These are phyloP conservation scores for Phyllotis vaccarum DNA, from an alignment of 2,797 vertebrate genomes.

Conservation along the genomic window DNA sequence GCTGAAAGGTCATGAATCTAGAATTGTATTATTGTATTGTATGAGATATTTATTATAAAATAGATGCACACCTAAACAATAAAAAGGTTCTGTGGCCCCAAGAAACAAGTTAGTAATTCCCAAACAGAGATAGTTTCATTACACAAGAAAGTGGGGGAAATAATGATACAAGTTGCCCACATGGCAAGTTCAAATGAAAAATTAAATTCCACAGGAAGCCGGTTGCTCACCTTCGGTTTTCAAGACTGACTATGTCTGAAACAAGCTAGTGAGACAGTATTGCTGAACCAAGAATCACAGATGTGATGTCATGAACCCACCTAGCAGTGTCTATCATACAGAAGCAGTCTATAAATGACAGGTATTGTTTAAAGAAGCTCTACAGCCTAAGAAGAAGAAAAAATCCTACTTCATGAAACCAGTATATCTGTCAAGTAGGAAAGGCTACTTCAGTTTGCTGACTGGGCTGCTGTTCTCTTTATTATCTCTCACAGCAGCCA, in stretches of 20 bases:
- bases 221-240: not conserved
- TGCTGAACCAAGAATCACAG: not conserved
- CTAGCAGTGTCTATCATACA: not conserved
- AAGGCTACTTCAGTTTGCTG: not conserved
- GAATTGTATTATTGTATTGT: not conserved
- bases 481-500: not conserved
- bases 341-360: not conserved
- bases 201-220: not conserved
- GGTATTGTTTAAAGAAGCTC: not conserved
- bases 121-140: not conserved
- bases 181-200: not conserved
- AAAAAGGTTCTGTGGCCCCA: not conserved
- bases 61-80: not conserved
- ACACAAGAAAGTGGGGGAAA: not conserved
- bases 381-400: not conserved
- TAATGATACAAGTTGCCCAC: not conserved
- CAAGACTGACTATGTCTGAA: not conserved
- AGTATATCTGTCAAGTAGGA: not conserved
- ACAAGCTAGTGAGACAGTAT: not conserved
- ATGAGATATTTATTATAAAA: not conserved
- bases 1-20: not conserved
- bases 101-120: constrained; percentile 5
- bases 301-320: not conserved
- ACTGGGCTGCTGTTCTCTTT: not conserved
- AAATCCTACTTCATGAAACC: not conserved